These are phyloP conservation scores for Steinernema hermaphroditum DNA, from an alignment of 2,888 invertebrate genomes.

Conservation along the genomic window DNA sequence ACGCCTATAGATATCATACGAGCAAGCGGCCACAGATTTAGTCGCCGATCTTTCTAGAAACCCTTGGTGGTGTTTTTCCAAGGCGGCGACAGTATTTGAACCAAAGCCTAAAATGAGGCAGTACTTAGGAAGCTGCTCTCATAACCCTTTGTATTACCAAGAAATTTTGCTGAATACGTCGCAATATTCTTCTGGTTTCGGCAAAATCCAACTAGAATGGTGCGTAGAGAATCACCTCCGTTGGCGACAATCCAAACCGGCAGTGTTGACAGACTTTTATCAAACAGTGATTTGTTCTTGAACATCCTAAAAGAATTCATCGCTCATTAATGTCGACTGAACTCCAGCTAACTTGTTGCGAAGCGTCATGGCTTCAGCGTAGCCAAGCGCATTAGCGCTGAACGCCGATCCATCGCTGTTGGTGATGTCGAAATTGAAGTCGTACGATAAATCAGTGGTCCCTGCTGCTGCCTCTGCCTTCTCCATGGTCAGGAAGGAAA, in stretches of 20 bases:
- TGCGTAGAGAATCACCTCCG: neutral
- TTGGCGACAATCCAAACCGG: neutral
- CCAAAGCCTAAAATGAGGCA: neutral
- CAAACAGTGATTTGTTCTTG: neutral
- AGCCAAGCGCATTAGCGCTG: neutral
- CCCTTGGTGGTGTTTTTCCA: neutral
- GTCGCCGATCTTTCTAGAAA: neutral
- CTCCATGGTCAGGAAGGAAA: slow-evolving; percentile 38
- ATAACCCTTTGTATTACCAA: neutral
- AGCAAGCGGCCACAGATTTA: slow-evolving; percentile 8
- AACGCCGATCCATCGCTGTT: neutral
- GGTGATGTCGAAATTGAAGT: slow-evolving; percentile 16
- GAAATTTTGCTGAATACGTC: neutral
- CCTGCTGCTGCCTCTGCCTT: slow-evolving; percentile 37
- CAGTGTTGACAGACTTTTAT: too few relatives aligned
- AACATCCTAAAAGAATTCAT: neutral
- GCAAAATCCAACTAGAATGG: neutral
- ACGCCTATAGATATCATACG: neutral
- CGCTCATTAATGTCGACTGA: too few relatives aligned
- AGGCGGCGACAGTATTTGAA: neutral
- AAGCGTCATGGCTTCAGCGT: slow-evolving; percentile 30
- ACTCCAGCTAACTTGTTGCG: slow-evolving; percentile 31
- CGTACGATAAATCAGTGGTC: neutral
- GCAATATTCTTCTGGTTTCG: neutral
- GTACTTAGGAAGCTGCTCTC: neutral